phyloP scores from a whole-genome alignment of 2,797 vertebrate species.

The Malacoraja senta region DNA sequence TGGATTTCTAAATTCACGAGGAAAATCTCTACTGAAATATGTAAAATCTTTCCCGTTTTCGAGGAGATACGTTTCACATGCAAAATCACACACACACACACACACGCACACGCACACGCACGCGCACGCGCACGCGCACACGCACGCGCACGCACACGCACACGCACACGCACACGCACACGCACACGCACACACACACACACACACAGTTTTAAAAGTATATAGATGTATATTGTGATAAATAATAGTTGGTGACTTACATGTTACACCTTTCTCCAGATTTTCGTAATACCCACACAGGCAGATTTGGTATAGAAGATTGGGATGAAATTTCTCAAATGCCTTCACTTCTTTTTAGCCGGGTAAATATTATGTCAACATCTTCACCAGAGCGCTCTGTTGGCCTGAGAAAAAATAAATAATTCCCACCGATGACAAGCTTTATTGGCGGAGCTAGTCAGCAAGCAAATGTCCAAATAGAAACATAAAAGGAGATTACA shows the following conservation, averaged over 20 bases:
- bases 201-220: too few relatives aligned
- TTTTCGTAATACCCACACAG: constrained; percentile 88
- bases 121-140: too few relatives aligned
- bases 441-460: neutral
- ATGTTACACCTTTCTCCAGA: constrained; percentile 87
- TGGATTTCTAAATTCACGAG: too few relatives aligned
- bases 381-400: constrained; percentile 87
- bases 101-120: too few relatives aligned
- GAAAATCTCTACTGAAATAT: too few relatives aligned
- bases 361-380: constrained; percentile 86
- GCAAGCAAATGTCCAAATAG: neutral
- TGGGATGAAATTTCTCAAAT: constrained; percentile 85
- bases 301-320: constrained; percentile 88
- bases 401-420: constrained; percentile 61
- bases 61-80: too few relatives aligned
- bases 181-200: too few relatives aligned
- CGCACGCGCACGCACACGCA: too few relatives aligned
- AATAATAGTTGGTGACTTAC: constrained; percentile 59
- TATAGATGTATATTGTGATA: neutral
- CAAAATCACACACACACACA: too few relatives aligned
- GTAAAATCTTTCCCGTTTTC: too few relatives aligned
- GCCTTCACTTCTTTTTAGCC: constrained; percentile 84
- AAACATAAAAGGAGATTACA: neutral
- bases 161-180: too few relatives aligned
- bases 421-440: neutral